These are phyloP conservation scores for Mesocricetus auratus DNA, from an alignment of 2,113 vertebrate genomes.

Conservation along the genomic window DNA sequence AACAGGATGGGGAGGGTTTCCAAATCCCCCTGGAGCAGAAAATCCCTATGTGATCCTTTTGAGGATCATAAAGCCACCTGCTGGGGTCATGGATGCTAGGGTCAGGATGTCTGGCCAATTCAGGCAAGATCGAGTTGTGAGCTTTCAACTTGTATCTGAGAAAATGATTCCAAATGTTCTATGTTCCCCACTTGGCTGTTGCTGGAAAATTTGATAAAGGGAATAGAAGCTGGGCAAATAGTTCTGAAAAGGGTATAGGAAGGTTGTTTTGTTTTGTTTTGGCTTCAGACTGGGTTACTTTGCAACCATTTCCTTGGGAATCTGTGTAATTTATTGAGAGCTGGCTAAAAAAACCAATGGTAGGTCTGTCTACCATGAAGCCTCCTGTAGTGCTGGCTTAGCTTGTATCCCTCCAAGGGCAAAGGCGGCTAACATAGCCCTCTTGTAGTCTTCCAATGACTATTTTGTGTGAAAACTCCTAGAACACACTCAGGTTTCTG, in stretches of 20 bases:
- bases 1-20: constrained; percentile 51
- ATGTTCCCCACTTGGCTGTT: not conserved
- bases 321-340: constrained; percentile 58
- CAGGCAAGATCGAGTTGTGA: not conserved
- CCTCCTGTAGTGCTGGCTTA: constrained; percentile 23
- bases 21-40: constrained; percentile 66
- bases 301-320: constrained; percentile 30
- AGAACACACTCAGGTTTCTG: not conserved
- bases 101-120: not conserved
- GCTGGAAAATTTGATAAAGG: constrained; percentile 63
- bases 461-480: constrained; percentile 10
- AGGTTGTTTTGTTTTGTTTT: constrained; percentile 53
- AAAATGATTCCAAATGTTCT: not conserved
- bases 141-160: constrained; percentile 41
- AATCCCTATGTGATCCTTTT: constrained; percentile 60
- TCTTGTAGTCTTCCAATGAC: not conserved
- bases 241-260: constrained; percentile 6
- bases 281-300: constrained; percentile 52
- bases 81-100: constrained; percentile 15
- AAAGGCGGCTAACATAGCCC: not conserved
- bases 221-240: constrained; percentile 47
- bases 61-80: constrained; percentile 48
- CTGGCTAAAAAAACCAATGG: constrained; percentile 28
- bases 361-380: constrained; percentile 14
- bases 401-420: not conserved